These are phyloP conservation scores for Xiphias gladius DNA, from an alignment of 2,113 vertebrate species.

Conservation along the genomic window DNA sequence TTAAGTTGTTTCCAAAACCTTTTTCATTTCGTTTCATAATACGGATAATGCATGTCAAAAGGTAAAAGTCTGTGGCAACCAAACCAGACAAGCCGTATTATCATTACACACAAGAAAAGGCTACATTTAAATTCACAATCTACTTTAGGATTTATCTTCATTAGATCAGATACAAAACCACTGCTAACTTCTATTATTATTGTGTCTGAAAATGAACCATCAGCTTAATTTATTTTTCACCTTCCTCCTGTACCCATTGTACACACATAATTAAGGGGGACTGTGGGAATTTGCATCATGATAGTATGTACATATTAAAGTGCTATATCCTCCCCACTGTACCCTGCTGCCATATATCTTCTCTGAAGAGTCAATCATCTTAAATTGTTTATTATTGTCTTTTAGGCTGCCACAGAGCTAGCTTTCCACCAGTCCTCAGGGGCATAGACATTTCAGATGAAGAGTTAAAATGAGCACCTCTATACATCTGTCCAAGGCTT, in stretches of 20 bases:
- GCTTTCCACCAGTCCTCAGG: slow-evolving; percentile 10
- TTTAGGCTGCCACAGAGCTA: slow-evolving; percentile 13
- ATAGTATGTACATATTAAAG: slow-evolving; percentile 33
- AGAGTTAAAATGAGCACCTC: slow-evolving; percentile 45
- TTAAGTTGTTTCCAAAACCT: too few relatives aligned
- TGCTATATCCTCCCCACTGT: neutral
- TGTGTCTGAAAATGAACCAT: slow-evolving; percentile 5
- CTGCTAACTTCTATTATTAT: neutral
- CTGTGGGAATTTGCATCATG: slow-evolving; percentile 13
- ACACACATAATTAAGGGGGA: slow-evolving; percentile 4
- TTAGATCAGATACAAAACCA: neutral
- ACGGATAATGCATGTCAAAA: neutral
- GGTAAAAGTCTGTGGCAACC: neutral
- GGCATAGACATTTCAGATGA: slow-evolving; percentile 16
- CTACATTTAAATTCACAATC: neutral
- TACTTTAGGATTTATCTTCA: neutral
- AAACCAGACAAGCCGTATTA: neutral
- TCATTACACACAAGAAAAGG: neutral
- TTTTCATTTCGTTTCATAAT: too few relatives aligned
- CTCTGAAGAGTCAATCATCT: slow-evolving; percentile 28
- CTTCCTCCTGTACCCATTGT: neutral
- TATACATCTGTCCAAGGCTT: slow-evolving; percentile 44
- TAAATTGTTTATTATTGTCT: slow-evolving; percentile 42
- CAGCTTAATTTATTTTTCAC: slow-evolving; percentile 17
- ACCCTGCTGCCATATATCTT: slow-evolving; percentile 2